A percentile compares a stretch with the other conserved stretches of the same genome.
Conservation (phyloP, 2,113 vertebrate genomes). For the Macquaria australasica region DNA sequence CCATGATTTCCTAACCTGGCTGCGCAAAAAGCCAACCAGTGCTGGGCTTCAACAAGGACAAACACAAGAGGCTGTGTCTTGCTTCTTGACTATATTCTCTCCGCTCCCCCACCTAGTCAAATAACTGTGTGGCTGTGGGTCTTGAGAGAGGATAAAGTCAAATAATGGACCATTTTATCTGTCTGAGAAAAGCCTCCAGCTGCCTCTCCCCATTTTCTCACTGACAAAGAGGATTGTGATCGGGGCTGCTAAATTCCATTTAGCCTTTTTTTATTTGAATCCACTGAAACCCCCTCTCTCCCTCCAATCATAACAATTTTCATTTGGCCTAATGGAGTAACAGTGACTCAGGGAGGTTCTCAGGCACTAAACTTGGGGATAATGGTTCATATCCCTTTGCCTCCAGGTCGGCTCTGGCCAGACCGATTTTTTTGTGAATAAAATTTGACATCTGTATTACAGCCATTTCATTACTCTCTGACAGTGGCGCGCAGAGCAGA, state of each 20-base stretch:
- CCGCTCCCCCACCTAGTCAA: conserved; percentile 5
- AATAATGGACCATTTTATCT: conserved; percentile 53
- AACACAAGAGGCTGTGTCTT: neutral
- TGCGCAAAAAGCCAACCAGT: neutral
- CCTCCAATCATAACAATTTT: conserved; percentile 15
- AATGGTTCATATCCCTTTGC: conserved; percentile 39
- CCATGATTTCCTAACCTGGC: neutral
- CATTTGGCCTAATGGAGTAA: conserved; percentile 48
- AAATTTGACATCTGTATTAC: conserved; percentile 54
- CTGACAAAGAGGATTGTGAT: conserved; percentile 48
- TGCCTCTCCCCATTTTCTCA: conserved; percentile 29
- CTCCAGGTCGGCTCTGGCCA: neutral
- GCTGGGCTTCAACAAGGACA: neutral
- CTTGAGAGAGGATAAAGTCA: conserved; percentile 46
- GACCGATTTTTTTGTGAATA: conserved; percentile 40
- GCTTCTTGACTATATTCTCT: neutral
- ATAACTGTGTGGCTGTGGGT: conserved; percentile 37
- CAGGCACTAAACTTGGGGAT: conserved; percentile 43
- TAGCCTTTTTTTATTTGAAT: conserved; percentile 18
- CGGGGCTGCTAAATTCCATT: conserved; percentile 41
- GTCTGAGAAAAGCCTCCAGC: conserved; percentile 29
- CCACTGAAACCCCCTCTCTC: neutral
- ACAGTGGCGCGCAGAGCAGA: conserved; percentile 28
- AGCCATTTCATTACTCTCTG: conserved; percentile 37
- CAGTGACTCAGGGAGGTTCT: conserved; percentile 46